phyloP scores from a whole-genome alignment of 2,113 vertebrate genomes.

The Tinamus guttatus region DNA sequence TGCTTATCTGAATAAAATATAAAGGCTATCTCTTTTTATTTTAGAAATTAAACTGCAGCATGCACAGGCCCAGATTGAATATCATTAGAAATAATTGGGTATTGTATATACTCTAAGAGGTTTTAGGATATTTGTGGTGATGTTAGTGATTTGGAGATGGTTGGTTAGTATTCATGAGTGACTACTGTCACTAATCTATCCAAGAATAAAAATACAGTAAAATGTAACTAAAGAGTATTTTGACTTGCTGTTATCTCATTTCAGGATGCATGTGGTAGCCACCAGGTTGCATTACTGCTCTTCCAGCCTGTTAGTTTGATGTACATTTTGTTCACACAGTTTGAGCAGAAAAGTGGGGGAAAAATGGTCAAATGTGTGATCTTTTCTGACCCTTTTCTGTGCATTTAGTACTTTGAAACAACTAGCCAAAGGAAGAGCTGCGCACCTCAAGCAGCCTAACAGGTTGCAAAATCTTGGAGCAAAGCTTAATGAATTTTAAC shows the following conservation, averaged over 20 bases:
- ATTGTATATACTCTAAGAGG: not conserved
- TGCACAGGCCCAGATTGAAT: not conserved
- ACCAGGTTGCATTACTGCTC: not conserved
- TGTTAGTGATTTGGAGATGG: not conserved
- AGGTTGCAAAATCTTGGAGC: not conserved
- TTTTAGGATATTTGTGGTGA: not conserved
- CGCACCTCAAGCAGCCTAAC: not conserved
- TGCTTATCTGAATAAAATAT: not conserved
- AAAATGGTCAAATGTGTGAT: not conserved
- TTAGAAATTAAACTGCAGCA: not conserved
- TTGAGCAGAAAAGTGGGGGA: not conserved
- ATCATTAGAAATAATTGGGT: not conserved
- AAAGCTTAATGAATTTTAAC: no score
- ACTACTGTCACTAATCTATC: not conserved
- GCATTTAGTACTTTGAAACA: not conserved
- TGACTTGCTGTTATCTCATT: not conserved
- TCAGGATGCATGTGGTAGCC: accelerated
- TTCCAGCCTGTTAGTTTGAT: not conserved
- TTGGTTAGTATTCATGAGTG: not conserved
- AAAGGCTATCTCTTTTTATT: not conserved
- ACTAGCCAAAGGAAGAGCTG: not conserved
- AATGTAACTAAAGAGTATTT: not conserved
- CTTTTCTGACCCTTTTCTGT: not conserved
- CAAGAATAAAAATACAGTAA: not conserved
- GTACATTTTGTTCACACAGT: not conserved